These are phyloP conservation scores for Mormyrops attenuatus DNA, from an alignment of 2,797 vertebrate species.

Conservation along the genomic window DNA sequence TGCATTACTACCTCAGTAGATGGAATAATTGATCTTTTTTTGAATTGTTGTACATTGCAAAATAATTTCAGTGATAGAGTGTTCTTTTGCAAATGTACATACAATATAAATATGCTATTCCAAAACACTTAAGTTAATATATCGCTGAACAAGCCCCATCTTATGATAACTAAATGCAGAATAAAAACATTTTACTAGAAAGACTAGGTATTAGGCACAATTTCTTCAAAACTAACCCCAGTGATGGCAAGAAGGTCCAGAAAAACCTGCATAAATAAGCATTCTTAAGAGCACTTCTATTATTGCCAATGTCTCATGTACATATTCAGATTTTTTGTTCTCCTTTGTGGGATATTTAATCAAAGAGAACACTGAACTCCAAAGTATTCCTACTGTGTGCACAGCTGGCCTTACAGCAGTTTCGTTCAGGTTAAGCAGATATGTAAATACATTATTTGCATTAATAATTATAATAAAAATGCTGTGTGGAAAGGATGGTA, in stretches of 20 bases:
- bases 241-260: not conserved
- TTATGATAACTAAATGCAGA: not conserved
- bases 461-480: not conserved
- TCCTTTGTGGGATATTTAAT: not conserved
- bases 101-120: not conserved
- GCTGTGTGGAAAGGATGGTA: not conserved
- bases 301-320: not conserved
- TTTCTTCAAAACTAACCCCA: not conserved
- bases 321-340: not conserved
- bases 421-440: not conserved
- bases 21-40: not conserved
- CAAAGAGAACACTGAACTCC: not conserved
- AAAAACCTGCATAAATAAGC: not conserved
- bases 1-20: not conserved
- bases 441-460: constrained; percentile 5
- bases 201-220: not conserved
- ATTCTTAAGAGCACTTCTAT: not conserved
- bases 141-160: not conserved
- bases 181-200: not conserved
- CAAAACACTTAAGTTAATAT: not conserved
- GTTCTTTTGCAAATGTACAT: not conserved
- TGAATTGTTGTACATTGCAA: not conserved
- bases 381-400: not conserved
- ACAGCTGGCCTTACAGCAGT: not conserved
- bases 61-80: not conserved